Base-by-base conservation (phyloP, 1,140 invertebrate genomes). In the Adoxophyes honmai region DNA sequence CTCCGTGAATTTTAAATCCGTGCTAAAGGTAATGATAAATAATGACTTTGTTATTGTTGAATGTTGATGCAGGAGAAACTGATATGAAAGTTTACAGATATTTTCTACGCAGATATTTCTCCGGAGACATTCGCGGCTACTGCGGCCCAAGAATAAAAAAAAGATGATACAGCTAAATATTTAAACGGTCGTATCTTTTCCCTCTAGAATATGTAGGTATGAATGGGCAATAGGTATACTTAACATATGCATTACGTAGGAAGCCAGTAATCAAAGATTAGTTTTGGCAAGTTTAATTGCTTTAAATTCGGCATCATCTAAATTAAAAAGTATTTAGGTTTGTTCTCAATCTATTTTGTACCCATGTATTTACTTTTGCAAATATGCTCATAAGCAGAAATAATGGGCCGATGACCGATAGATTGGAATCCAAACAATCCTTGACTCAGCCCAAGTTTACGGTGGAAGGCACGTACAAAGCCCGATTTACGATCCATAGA, bases 341-440 rank as follows among this genome's bases (percentile, higher is more conserved):
- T n/a, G n/a, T n/a, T n/a, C n/a, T n/a, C n/a, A n/a, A n/a, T n/a
- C n/a, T n/a, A n/a, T n/a, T n/a, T n/a, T n/a, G n/a, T n/a, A n/a
- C n/a, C n/a, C n/a, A n/a, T n/a, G n/a, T 48, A 48, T 48, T 48
- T 21, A 59, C 34, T 59, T 52, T 39, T 52, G 34, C 13, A 36
- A 48, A 38, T 59, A 36, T 53, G 55, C 38, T 28, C 21, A 39
- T 39, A 59, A 21, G 33, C 57, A 21, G 42, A 51, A 52, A 59
- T 15, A 57, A 15, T 38, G 66, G 76, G 62, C 68, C 81, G 70
- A 56, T 78, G 81, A 80, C 81, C 81, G 75, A 70, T 68, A 64
- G 62, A 79, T 66, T 61, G 73, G 66, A 78, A 79, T 79, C 66
- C 71, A 80, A 82, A 74, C 72, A 75, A 73, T 74, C 66, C 66